Evolutionary conservation across 1,140 invertebrate species (phyloP).

Genomic region (Agrypnia vestita): DNA sequence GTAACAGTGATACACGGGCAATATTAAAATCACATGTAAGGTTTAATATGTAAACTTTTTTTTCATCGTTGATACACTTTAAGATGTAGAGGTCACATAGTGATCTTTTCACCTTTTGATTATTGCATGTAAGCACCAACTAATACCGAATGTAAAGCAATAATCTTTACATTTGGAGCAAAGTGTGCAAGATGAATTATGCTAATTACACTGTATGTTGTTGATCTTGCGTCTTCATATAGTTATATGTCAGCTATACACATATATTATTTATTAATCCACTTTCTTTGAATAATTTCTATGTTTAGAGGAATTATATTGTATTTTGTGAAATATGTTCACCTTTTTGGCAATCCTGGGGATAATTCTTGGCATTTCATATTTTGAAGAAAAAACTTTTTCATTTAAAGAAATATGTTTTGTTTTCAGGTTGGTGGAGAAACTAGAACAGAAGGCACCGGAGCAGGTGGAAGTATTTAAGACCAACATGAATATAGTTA

Average conservation of each 20-base stretch:
- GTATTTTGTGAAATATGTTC: too few relatives aligned
- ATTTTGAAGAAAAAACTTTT: too few relatives aligned
- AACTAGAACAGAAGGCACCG: conserved; percentile 85
- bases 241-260: conserved; percentile 9
- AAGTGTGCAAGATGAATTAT: conserved; percentile 53
- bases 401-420: conserved; percentile 54
- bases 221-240: neutral
- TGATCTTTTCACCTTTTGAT: too few relatives aligned
- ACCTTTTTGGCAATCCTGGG: too few relatives aligned
- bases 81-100: too few relatives aligned
- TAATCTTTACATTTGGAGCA: conserved; percentile 55
- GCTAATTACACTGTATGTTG: neutral
- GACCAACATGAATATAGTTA: conserved; percentile 94
- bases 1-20: too few relatives aligned
- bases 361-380: too few relatives aligned
- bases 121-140: conserved; percentile 43
- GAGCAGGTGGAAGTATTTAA: conserved; percentile 92
- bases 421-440: conserved; percentile 81
- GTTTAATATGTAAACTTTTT: too few relatives aligned
- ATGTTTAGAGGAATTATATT: neutral
- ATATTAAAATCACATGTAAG: too few relatives aligned
- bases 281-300: neutral
- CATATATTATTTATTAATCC: neutral
- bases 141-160: conserved; percentile 54
- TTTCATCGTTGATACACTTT: too few relatives aligned